These are phyloP conservation scores for Coracias cyanogaster DNA, from an alignment of 2,797 vertebrate species.

Conservation along the genomic window DNA sequence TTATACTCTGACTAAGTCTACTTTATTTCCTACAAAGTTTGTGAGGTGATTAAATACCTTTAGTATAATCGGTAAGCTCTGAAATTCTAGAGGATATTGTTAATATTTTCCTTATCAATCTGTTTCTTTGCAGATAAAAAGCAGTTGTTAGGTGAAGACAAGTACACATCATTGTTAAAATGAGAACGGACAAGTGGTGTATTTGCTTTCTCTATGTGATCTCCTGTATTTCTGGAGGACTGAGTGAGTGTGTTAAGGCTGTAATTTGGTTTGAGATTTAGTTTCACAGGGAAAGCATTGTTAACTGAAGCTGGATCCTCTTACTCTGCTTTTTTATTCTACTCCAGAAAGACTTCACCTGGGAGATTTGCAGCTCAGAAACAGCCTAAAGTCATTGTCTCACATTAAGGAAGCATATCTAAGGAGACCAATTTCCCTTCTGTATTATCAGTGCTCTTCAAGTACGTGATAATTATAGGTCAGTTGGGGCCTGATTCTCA, in stretches of 20 bases:
- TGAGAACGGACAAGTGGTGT: background rate
- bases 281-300: conserved; percentile 54
- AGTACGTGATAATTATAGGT: conserved; percentile 64
- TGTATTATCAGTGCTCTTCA: conserved; percentile 53
- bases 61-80: background rate
- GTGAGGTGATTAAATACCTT: background rate
- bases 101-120: conserved; percentile 5
- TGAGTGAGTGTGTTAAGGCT: background rate
- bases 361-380: conserved; percentile 39
- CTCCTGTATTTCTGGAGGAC: background rate
- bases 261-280: background rate
- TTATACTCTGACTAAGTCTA: background rate
- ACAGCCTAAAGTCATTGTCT: conserved; percentile 71
- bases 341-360: conserved; percentile 67
- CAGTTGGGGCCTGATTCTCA: conserved; percentile 41
- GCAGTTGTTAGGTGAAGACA: background rate
- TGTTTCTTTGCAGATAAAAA: background rate
- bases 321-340: conserved; percentile 34
- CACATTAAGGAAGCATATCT: conserved; percentile 36
- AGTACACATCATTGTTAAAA: background rate
- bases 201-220: background rate
- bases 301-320: conserved; percentile 36
- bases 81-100: background rate
- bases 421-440: conserved; percentile 44
- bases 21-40: background rate